Conservation (phyloP, 1,140 invertebrate species). For the Manduca sexta region DNA sequence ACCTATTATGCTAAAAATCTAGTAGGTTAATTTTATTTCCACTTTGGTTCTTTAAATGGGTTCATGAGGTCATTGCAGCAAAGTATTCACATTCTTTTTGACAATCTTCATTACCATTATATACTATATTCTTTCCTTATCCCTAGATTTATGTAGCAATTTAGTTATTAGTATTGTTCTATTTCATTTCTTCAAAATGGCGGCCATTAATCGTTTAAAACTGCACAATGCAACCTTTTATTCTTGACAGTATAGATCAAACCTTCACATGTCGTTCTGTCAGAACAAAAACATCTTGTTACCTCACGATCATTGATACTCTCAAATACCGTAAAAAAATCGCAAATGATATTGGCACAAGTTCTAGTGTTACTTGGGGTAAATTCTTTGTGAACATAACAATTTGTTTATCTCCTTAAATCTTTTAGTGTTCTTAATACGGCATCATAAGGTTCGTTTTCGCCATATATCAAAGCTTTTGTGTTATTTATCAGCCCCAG, state of each 20-base stretch:
- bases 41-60: no score
- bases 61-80: no score
- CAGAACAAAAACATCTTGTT: neutral
- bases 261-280: constrained; percentile 7
- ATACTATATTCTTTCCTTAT: no score
- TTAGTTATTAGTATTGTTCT: no score
- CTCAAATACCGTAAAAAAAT: constrained; percentile 22
- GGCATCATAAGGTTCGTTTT: constrained; percentile 19
- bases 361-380: constrained; percentile 56
- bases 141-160: no score
- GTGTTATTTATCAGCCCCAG: constrained; percentile 22
- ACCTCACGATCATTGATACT: neutral
- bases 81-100: no score
- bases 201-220: no score
- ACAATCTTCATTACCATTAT: no score
- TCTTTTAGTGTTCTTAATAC: constrained; percentile 4
- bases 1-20: no score
- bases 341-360: constrained; percentile 39
- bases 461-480: neutral
- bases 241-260: neutral
- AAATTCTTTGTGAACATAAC: constrained; percentile 36
- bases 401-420: constrained; percentile 8
- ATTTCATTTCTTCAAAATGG: neutral
- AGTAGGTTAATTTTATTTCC: no score
- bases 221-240: neutral